Conservation (phyloP, 1,140 invertebrate species). For the Panagrolaimus sp. region DNA sequence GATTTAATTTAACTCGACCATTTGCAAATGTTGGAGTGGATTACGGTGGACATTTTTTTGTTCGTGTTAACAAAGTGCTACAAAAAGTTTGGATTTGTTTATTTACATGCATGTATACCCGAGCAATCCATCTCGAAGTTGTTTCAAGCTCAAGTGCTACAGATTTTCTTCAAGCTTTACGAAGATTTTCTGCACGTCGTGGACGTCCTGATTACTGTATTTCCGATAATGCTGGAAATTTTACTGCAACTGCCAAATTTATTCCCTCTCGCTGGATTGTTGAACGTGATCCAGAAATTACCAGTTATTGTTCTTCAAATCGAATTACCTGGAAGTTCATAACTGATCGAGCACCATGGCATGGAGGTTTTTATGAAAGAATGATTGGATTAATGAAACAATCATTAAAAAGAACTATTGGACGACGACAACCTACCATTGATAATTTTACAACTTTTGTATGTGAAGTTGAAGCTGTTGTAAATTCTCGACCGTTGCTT, state of each 20-base stretch:
- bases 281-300: background rate
- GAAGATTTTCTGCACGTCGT: slow-evolving; percentile 29
- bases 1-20: slow-evolving; percentile 22
- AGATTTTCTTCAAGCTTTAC: slow-evolving; percentile 33
- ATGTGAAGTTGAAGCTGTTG: slow-evolving; percentile 11
- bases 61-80: slow-evolving; percentile 32
- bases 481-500: slow-evolving; percentile 15
- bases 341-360: slow-evolving; percentile 60
- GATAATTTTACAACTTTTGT: slow-evolving; percentile 20
- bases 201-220: slow-evolving; percentile 22
- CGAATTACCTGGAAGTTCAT: slow-evolving; percentile 57
- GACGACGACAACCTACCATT: slow-evolving; percentile 13
- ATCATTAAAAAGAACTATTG: slow-evolving; percentile 22
- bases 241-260: slow-evolving; percentile 18
- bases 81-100: slow-evolving; percentile 35
- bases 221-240: slow-evolving; percentile 29
- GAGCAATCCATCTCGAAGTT: slow-evolving; percentile 43
- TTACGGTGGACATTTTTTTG: slow-evolving; percentile 35
- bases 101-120: slow-evolving; percentile 36
- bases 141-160: slow-evolving; percentile 24
- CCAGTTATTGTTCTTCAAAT: slow-evolving; percentile 13
- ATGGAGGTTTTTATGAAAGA: slow-evolving; percentile 61
- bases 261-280: background rate
- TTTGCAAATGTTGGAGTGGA: slow-evolving; percentile 35
- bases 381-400: slow-evolving; percentile 55